A percentile compares a stretch with the other conserved stretches of the same genome.
Conservation (phyloP, 2,797 vertebrate species). For the Zalophus californianus region DNA sequence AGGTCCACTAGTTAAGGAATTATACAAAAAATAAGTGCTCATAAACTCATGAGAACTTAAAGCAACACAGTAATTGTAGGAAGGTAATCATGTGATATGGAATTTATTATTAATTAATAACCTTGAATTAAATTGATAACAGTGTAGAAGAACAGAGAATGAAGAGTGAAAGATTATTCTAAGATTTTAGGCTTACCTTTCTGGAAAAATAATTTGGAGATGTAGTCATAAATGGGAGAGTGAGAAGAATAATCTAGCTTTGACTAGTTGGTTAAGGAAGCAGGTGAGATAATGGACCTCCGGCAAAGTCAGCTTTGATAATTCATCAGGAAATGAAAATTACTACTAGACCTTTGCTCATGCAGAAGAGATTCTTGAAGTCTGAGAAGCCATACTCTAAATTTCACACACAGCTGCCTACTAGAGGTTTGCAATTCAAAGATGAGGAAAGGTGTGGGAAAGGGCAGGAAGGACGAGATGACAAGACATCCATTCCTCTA, state of each 20-base stretch:
- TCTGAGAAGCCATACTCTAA: background rate
- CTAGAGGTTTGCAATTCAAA: background rate
- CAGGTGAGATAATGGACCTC: background rate
- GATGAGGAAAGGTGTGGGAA: background rate
- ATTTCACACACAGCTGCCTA: background rate
- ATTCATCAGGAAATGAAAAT: background rate
- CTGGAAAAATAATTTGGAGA: background rate
- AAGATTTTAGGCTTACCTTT: background rate
- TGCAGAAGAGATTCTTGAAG: background rate
- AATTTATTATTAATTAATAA: background rate
- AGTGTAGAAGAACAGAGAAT: background rate
- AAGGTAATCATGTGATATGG: background rate
- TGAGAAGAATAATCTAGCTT: background rate
- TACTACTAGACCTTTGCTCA: background rate
- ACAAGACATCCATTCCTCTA: background rate
- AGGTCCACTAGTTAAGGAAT: background rate
- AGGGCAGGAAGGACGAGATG: background rate
- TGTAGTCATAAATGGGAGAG: background rate
- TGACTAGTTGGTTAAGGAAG: background rate
- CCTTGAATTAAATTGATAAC: background rate
- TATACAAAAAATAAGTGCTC: background rate
- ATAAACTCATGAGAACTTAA: background rate
- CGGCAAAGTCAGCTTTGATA: background rate
- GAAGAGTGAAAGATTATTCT: background rate
- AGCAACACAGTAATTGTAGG: background rate